Percentiles rank a stretch among this genome's conserved stretches.
Evolutionary conservation across 1,140 invertebrate genomes (phyloP).

Genomic region (Sminthurides bifidus): DNA sequence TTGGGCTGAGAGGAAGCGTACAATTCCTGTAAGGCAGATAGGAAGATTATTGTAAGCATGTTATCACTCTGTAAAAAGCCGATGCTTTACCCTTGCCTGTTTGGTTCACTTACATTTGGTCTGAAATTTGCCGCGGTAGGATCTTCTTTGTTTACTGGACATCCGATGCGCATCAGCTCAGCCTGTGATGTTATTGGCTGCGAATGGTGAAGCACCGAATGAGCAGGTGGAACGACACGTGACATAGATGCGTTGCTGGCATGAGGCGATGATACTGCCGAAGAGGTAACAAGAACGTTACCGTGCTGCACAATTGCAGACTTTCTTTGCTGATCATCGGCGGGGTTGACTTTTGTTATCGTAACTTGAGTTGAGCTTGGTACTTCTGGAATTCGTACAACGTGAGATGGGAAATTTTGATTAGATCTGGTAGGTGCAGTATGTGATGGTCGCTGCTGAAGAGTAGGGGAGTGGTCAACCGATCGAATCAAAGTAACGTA

Average conservation of each 20-base stretch:
- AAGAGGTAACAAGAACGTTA: constrained; percentile 14
- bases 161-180: constrained; percentile 5
- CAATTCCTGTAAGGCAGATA: constrained; percentile 6
- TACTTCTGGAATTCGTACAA: constrained; percentile 26
- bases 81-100: constrained; percentile 16
- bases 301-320: constrained; percentile 14
- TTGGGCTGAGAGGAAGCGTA: constrained; percentile 17
- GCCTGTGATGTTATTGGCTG: constrained; percentile 16
- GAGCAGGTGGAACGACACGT: constrained; percentile 10
- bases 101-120: no score
- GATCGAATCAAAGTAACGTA: no score
- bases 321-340: constrained; percentile 14
- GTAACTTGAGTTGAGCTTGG: constrained; percentile 25
- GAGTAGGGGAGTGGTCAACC: no score
- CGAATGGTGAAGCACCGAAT: constrained; percentile 14
- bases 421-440: no score
- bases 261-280: not conserved
- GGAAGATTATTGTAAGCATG: not conserved
- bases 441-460: no score
- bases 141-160: no score
- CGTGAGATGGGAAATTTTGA: no score
- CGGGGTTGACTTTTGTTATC: constrained; percentile 27
- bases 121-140: no score
- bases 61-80: not conserved
- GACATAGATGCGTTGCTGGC: constrained; percentile 6